Evolutionary conservation across 2,888 invertebrate genomes (phyloP).

Genomic region (Cordilura impudica): DNA sequence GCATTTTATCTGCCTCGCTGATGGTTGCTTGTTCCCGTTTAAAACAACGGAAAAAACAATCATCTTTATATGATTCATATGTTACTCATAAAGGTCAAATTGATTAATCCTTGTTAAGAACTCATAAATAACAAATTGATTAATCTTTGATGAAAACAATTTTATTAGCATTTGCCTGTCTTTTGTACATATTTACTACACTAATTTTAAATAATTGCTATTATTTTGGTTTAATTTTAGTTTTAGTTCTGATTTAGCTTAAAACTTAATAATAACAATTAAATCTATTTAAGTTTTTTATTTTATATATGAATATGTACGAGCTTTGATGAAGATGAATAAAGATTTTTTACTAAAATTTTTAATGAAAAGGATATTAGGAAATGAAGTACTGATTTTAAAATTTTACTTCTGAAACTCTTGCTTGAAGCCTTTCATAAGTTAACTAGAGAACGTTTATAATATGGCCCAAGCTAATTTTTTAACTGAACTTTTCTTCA

Average conservation of each 20-base stretch:
- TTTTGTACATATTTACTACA: constrained; percentile 56
- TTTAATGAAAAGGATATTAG: too few relatives aligned
- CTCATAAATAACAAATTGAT: constrained; percentile 82
- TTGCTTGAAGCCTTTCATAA: too few relatives aligned
- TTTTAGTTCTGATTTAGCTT: background rate
- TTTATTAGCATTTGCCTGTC: constrained; percentile 8
- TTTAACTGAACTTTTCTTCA: too few relatives aligned
- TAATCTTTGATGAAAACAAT: too few relatives aligned
- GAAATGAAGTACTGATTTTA: too few relatives aligned
- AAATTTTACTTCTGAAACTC: too few relatives aligned
- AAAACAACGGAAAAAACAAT: constrained; percentile 80
- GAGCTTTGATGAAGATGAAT: constrained; percentile 37
- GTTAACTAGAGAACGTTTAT: too few relatives aligned
- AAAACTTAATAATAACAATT: background rate
- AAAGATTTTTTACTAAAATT: constrained; percentile 40
- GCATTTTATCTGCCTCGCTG: constrained; percentile 85
- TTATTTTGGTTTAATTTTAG: constrained; percentile 14
- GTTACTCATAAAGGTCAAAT: constrained; percentile 84
- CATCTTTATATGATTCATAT: constrained; percentile 79
- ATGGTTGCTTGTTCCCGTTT: constrained; percentile 88
- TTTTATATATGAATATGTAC: background rate
- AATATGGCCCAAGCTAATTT: too few relatives aligned
- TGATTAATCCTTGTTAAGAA: too few relatives aligned
- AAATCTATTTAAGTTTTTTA: constrained; percentile 19
- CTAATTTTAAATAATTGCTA: constrained; percentile 14